These are phyloP conservation scores for Brevimyrus niger DNA, from an alignment of 2,113 vertebrate genomes.

Conservation along the genomic window DNA sequence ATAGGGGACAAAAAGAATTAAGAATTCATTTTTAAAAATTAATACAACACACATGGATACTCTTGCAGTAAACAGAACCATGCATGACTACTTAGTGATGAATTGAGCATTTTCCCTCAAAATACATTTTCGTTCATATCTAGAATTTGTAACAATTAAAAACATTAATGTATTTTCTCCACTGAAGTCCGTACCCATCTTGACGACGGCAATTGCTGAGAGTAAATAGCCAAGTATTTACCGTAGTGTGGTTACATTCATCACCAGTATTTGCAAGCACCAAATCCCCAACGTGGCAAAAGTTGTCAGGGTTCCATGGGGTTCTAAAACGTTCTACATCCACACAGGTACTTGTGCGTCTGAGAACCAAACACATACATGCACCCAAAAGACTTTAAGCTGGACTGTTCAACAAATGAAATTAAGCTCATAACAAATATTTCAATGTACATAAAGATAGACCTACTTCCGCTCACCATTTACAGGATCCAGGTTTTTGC, in stretches of 20 bases:
- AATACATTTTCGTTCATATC: not conserved
- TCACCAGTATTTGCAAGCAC: constrained; percentile 6
- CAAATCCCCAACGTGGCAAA: not conserved
- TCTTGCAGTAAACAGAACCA: not conserved
- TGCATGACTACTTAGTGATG: not conserved
- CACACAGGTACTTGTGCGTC: not conserved
- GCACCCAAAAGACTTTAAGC: constrained; percentile 8
- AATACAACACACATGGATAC: not conserved
- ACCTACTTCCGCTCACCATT: not conserved
- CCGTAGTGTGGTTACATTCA: constrained; percentile 7
- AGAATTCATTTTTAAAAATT: not conserved
- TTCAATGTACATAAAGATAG: not conserved
- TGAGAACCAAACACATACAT: constrained; percentile 6
- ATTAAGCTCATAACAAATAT: not conserved
- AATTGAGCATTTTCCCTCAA: not conserved
- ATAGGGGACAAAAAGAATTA: not conserved
- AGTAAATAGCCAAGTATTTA: not conserved
- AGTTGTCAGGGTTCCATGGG: not conserved
- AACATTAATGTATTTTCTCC: not conserved
- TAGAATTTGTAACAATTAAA: not conserved
- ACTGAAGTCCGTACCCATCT: not conserved
- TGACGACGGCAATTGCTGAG: not conserved
- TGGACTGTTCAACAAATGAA: constrained; percentile 7
- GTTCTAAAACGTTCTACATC: constrained; percentile 15
- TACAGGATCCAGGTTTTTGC: constrained; percentile 7